phyloP scores from a whole-genome alignment of 2,888 invertebrate species.

The Synergus laeviventris region DNA sequence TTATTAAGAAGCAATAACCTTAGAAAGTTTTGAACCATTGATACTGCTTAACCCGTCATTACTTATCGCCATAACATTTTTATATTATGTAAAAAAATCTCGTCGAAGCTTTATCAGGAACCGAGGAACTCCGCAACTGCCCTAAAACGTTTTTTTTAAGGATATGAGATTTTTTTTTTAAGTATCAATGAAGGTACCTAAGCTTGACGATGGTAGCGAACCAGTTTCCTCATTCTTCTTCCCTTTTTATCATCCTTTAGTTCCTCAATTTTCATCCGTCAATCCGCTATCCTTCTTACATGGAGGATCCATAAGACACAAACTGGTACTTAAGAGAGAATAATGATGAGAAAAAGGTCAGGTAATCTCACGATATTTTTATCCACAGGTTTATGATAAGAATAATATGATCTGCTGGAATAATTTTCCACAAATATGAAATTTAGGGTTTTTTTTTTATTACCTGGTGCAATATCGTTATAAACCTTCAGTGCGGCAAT shows the following conservation, averaged over 20 bases:
- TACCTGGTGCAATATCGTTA: background rate
- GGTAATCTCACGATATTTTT: slow-evolving; percentile 16
- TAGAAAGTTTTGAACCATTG: no score
- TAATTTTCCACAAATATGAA: background rate
- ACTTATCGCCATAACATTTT: no score
- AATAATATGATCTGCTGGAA: background rate
- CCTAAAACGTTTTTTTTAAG: no score
- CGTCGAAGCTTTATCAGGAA: no score
- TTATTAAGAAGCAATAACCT: no score
- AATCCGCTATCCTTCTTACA: slow-evolving; percentile 25
- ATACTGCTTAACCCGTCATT: no score
- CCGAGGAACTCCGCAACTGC: no score
- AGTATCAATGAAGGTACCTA: no score
- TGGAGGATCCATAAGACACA: slow-evolving; percentile 36
- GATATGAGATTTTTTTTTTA: no score
- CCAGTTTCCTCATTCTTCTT: background rate
- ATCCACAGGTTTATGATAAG: background rate
- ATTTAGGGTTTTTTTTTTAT: background rate
- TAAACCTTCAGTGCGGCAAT: background rate
- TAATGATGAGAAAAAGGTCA: slow-evolving; percentile 41
- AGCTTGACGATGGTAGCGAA: no score
- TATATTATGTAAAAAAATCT: no score
- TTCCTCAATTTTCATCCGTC: background rate
- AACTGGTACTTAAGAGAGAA: slow-evolving; percentile 36
- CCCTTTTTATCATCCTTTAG: background rate